Conservation (phyloP, 2,797 vertebrate genomes). For the Chrosomus eos region DNA sequence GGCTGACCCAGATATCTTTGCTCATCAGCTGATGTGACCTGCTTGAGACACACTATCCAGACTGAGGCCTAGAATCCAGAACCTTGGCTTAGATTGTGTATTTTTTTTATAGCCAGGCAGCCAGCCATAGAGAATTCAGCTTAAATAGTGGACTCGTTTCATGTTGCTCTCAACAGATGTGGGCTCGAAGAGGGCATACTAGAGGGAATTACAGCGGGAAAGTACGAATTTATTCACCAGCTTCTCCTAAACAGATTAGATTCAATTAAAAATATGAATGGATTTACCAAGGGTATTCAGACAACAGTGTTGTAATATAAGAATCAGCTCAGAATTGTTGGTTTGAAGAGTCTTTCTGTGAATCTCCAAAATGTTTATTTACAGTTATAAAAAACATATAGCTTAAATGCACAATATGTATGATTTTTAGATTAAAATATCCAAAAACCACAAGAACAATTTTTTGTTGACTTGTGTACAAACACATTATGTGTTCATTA, state of each 20-base stretch:
- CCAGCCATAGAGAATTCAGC: constrained; percentile 53
- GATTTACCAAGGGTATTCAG: not conserved
- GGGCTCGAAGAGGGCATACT: constrained; percentile 32
- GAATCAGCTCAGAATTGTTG: not conserved
- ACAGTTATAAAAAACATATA: not conserved
- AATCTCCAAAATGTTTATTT: not conserved
- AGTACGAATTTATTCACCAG: constrained; percentile 37
- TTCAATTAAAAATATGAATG: constrained; percentile 44
- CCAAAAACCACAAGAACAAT: no score
- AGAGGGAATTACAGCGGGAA: constrained; percentile 25
- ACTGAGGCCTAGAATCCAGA: constrained; percentile 44
- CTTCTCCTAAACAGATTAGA: constrained; percentile 40
- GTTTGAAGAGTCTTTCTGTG: no score
- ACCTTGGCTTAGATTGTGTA: constrained; percentile 38
- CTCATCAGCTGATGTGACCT: constrained; percentile 49
- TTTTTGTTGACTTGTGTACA: no score
- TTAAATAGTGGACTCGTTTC: constrained; percentile 57
- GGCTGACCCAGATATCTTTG: constrained; percentile 60
- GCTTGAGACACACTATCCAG: constrained; percentile 29
- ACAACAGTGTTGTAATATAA: constrained; percentile 18
- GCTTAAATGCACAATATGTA: no score
- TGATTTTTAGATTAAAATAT: no score
- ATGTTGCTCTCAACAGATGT: constrained; percentile 44
- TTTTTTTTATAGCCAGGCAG: constrained; percentile 50
- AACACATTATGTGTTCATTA: no score